Base-by-base conservation (phyloP, 2,888 invertebrate species). In the Noctua pronuba region DNA sequence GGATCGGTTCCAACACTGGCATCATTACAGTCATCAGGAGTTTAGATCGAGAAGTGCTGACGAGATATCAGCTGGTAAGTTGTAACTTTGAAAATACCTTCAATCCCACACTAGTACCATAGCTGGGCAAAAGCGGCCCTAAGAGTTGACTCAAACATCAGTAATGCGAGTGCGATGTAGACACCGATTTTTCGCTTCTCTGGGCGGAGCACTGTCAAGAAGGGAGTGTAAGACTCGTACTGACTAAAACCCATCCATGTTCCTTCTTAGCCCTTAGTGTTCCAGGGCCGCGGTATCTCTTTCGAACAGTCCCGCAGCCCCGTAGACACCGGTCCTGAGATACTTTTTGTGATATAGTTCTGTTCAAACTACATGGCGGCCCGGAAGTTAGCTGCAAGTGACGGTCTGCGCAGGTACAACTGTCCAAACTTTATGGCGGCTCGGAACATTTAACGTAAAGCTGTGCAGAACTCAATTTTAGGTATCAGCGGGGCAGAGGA, bases 11-110 rank as follows among this genome's bases (percentile, higher is more conserved):
- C 79, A 98, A 97, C 89, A 98, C 98, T n/a, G 99, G 99, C n/a
- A 97, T 98, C 74, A 98, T 99, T 74, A 98, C 98, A 81, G 98
- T 99, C 71, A 98, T 98, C 88, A 97, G 98, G 80, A 98, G 98
- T 92, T 95, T 99, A 77, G 99, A 99, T 93, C 97, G 99, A 86
- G 99, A 99, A 96, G 98, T 98, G 89, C 96, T 99, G n/a, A 98
- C 98, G 4, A 97, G 98, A 89, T 99, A 99, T 93, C 98, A 98
- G 92, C 93, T 99, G 97, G 98, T 98, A 95, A 91, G 94, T 89
- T 10, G 8, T 28, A 38, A 13, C 5, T 38, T 60, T n/a, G 13
- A n/a, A 13, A 55, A n/a, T n/a, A n/a, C 11, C 13, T n/a, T 3
- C 13, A n/a, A 55, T 6, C 5, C 55, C n/a, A n/a, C n/a, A 13